Base-by-base conservation (phyloP, 2,113 vertebrate genomes). In the Uria lomvia region DNA sequence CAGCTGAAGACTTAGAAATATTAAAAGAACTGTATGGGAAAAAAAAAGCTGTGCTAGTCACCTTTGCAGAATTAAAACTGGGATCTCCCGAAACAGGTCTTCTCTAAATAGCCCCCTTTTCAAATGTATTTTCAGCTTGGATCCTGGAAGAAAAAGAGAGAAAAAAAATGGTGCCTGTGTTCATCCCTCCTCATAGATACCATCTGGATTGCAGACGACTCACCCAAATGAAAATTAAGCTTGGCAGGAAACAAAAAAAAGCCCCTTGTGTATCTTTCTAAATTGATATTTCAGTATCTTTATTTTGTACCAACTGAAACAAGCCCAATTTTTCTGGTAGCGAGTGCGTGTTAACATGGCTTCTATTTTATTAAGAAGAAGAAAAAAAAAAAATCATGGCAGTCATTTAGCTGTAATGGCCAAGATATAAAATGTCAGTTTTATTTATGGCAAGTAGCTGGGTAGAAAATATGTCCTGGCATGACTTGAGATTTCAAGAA, bases 391-490 rank as follows among this genome's bases (percentile, higher is more conserved):
- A 19, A 82, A 32, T 56, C 68, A 90, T 91, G 87, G 93, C 94
- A 96, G 84, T 92, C 52, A 78, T 87, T 90, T 95, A 87, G 81
- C 66, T 96, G 87, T 78, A 82, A 91, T 87, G 62, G 95, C 94
- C 94, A 97, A 96, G 92, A 97, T 96, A 96, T 95, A 96, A 97
- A 97, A 96, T 96, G 93, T 96, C 95, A 96, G 87, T 88, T 97
- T 97, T 97, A 96, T 97, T 97, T 96, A 97, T 94, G 96, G 96
- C 84, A 97, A 97, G 96, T 96, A 95, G 81, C 92, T 96, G 96
- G 93, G 93, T 94, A 96, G 96, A 94, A 96, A 97, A 96, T 96
- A 96, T 96, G 96, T 93, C 86, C 92, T 97, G 96, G 96, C 95
- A 90, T 96, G 77, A 72, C 58, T 91, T 53, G 85, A 94, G 81